A percentile compares a stretch with the other conserved stretches of the same genome.
These are phyloP conservation scores for Metacarcinus magister DNA, from an alignment of 2,888 invertebrate genomes.

Conservation along the genomic window DNA sequence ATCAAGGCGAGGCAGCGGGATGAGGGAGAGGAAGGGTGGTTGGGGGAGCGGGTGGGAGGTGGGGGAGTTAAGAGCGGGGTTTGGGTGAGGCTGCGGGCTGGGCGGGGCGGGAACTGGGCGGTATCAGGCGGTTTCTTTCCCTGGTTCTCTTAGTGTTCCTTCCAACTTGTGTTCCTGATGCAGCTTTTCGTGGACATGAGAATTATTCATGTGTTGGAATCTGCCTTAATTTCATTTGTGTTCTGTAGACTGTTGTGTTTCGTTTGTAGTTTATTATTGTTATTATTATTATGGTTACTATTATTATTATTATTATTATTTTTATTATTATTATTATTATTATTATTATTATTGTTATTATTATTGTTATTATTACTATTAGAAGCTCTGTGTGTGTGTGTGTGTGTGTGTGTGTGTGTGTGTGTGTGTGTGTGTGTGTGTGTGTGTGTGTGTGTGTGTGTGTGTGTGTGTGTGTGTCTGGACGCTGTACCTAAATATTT, in stretches of 20 bases:
- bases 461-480: not conserved
- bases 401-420: constrained; percentile 46
- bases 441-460: constrained; percentile 41
- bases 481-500: not conserved
- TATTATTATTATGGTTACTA: too few relatives aligned
- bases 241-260: too few relatives aligned
- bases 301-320: too few relatives aligned
- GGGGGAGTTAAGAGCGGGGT: not conserved
- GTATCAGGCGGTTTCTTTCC: not conserved
- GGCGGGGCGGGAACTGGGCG: not conserved
- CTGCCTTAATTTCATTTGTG: too few relatives aligned
- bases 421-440: constrained; percentile 43
- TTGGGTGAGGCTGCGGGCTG: not conserved
- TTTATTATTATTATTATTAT: too few relatives aligned
- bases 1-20: not conserved
- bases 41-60: not conserved
- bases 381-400: not conserved
- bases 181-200: not conserved
- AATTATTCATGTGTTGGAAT: not conserved
- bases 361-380: not conserved
- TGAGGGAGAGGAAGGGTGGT: not conserved
- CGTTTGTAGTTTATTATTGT: too few relatives aligned
- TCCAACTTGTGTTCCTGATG: too few relatives aligned
- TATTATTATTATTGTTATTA: not conserved
- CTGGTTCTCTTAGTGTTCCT: not conserved